Conservation (phyloP, 2,797 vertebrate species). For the Acrossocheilus wenchowensis region DNA sequence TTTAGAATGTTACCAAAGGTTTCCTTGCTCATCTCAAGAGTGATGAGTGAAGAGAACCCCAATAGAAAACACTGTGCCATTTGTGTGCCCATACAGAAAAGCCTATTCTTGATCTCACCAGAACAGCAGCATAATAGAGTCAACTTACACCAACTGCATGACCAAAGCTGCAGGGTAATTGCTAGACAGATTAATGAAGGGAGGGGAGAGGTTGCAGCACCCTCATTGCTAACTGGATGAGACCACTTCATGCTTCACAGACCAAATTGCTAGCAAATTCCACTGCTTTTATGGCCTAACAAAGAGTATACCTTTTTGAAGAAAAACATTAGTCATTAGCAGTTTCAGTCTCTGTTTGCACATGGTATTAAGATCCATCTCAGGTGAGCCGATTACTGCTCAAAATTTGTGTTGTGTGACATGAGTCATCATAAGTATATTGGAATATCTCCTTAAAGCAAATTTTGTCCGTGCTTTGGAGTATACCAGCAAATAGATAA, state of each 20-base stretch:
- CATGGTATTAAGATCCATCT: not conserved
- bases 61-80: slow-evolving; percentile 33
- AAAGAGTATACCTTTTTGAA: not conserved
- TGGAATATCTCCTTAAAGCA: not conserved
- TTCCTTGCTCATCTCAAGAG: not conserved
- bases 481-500: not conserved
- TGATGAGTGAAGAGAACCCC: slow-evolving; percentile 19
- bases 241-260: slow-evolving; percentile 50
- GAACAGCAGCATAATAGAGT: slow-evolving; percentile 37
- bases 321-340: not conserved
- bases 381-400: not conserved
- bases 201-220: slow-evolving; percentile 64
- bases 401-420: not conserved
- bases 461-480: not conserved
- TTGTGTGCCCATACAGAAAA: slow-evolving; percentile 35
- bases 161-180: slow-evolving; percentile 59
- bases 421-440: not conserved
- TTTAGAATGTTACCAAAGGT: not conserved
- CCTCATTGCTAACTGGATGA: slow-evolving; percentile 66
- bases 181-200: slow-evolving; percentile 63
- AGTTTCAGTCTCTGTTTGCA: not conserved
- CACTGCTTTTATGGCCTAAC: not conserved
- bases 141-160: slow-evolving; percentile 44
- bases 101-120: slow-evolving; percentile 18
- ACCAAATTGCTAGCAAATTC: slow-evolving; percentile 66